Conservation (phyloP, 2,113 vertebrate genomes). For the Carollia perspicillata region DNA sequence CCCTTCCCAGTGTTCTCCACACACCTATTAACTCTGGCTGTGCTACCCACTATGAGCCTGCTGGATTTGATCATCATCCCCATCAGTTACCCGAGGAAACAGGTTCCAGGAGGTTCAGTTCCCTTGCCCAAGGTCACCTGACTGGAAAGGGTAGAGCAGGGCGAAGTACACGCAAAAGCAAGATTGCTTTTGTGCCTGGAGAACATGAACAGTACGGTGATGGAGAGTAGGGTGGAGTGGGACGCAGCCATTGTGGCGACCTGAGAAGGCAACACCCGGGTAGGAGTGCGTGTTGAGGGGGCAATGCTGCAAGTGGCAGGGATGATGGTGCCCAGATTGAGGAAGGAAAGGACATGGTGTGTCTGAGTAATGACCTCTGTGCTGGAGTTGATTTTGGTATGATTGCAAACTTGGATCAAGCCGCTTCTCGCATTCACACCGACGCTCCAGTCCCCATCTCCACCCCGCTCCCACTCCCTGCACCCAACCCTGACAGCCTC, state of each 20-base stretch:
- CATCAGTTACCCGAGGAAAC: background rate
- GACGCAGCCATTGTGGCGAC: background rate
- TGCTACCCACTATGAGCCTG: background rate
- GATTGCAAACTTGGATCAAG: background rate
- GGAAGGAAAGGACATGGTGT: background rate
- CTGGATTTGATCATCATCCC: background rate
- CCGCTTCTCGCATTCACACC: background rate
- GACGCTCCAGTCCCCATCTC: rapidly evolving
- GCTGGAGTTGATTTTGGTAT: background rate
- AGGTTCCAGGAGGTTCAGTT: background rate
- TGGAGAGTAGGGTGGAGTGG: background rate
- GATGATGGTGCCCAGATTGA: background rate
- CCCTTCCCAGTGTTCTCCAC: background rate
- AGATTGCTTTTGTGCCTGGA: background rate
- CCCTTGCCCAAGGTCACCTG: background rate
- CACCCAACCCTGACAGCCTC: background rate
- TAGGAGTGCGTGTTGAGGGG: background rate
- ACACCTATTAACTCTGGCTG: background rate
- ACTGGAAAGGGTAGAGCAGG: background rate
- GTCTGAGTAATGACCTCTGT: background rate
- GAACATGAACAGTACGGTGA: background rate
- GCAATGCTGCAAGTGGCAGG: background rate
- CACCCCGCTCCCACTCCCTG: background rate
- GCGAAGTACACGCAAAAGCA: background rate
- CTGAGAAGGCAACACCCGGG: background rate